Percentiles rank a stretch among this genome's conserved stretches.
These are phyloP conservation scores for Rynchops niger DNA, from an alignment of 2,113 vertebrate genomes.

Conservation along the genomic window DNA sequence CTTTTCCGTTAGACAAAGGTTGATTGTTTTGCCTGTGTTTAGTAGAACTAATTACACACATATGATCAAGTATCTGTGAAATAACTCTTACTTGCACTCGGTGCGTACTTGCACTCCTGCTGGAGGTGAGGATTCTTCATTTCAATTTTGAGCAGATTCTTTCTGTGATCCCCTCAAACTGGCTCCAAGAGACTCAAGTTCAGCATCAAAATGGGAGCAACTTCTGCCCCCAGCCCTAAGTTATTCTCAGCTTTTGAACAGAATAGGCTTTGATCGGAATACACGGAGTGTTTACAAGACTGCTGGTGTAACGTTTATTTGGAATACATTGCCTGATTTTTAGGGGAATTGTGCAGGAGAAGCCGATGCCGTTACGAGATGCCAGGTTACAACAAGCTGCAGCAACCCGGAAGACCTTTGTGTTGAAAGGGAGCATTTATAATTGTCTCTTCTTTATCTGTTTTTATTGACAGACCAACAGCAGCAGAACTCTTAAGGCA, in stretches of 20 bases:
- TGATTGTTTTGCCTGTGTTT: background rate
- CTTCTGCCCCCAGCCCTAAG: background rate
- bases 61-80: background rate
- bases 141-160: background rate
- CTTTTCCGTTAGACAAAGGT: background rate
- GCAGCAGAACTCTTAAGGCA: constrained; percentile 93
- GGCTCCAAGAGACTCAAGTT: background rate
- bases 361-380: background rate
- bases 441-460: constrained; percentile 32
- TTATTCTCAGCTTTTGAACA: background rate
- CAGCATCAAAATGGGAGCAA: background rate
- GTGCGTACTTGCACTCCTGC: background rate
- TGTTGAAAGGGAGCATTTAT: constrained; percentile 42
- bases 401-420: background rate
- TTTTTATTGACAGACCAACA: constrained; percentile 84
- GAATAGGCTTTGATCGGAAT: background rate
- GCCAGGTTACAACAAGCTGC: background rate
- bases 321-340: background rate
- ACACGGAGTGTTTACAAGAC: background rate
- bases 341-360: background rate
- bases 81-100: background rate
- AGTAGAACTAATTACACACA: background rate
- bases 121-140: background rate
- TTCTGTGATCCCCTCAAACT: background rate
- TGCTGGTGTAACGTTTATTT: background rate